These are phyloP conservation scores for Athetis lepigone DNA, from an alignment of 2,888 invertebrate species.

Conservation along the genomic window DNA sequence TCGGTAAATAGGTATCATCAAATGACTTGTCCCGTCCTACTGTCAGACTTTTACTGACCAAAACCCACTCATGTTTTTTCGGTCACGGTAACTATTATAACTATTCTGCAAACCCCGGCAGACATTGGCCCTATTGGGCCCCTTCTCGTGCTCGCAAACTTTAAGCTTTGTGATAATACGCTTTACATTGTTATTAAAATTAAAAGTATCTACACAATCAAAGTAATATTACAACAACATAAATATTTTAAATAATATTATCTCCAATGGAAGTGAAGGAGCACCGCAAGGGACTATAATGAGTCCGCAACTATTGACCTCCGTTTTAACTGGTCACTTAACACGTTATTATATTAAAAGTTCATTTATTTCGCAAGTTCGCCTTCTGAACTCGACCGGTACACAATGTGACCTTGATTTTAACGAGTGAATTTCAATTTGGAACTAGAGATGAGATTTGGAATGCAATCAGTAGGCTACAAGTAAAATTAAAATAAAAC, in stretches of 20 bases:
- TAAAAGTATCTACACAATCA: not conserved
- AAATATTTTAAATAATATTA: not conserved
- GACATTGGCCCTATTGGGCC: no score
- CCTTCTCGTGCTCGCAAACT: not conserved
- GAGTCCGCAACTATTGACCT: slow-evolving; percentile 34
- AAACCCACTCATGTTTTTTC: no score
- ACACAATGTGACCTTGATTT: slow-evolving; percentile 46
- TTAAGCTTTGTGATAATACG: not conserved
- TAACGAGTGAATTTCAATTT: slow-evolving; percentile 39
- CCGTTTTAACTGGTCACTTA: slow-evolving; percentile 23
- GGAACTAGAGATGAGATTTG: slow-evolving; percentile 31
- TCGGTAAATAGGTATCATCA: no score
- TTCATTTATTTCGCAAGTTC: slow-evolving; percentile 56
- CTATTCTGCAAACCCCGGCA: no score
- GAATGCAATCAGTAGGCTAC: slow-evolving; percentile 30
- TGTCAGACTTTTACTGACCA: no score
- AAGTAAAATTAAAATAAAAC: slow-evolving; percentile 18
- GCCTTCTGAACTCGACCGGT: slow-evolving; percentile 45
- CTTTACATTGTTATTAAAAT: not conserved
- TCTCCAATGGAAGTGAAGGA: not conserved
- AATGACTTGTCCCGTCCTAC: no score
- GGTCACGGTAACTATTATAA: no score
- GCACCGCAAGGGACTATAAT: slow-evolving; percentile 24
- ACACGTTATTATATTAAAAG: slow-evolving; percentile 47
- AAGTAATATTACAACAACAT: not conserved